These are phyloP conservation scores for Ailuropoda melanoleuca DNA, from an alignment of 2,113 vertebrate species.

Conservation along the genomic window DNA sequence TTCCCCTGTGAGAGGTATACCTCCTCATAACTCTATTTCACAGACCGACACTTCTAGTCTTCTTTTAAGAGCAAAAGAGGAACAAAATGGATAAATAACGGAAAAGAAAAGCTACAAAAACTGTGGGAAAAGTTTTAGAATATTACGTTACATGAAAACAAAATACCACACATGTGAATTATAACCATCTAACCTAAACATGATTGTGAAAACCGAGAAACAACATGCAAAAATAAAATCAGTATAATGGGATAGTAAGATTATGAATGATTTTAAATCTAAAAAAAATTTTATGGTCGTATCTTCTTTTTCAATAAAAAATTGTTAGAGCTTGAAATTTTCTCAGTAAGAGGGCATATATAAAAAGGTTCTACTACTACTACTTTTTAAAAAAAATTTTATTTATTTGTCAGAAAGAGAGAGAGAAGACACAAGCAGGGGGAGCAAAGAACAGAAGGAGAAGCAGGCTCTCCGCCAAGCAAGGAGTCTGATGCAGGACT, in stretches of 20 bases:
- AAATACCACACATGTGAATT: slow-evolving; percentile 1
- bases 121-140: neutral
- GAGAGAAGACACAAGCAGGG: no score
- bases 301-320: neutral
- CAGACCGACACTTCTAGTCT: neutral
- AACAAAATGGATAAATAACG: neutral
- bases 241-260: neutral
- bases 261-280: neutral
- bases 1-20: neutral
- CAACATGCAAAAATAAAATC: slow-evolving; percentile 15
- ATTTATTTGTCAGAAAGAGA: no score
- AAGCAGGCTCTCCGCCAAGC: no score
- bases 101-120: neutral
- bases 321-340: neutral
- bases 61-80: neutral
- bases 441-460: no score
- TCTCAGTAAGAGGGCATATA: neutral
- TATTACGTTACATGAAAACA: neutral
- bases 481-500: no score
- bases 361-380: neutral
- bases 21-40: neutral
- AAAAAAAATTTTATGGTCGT: neutral
- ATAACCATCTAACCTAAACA: neutral
- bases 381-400: neutral
- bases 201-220: neutral